Evolutionary conservation across 2,797 vertebrate species (phyloP), one percentile per base, ranked within the genome.

Genomic region (Sebastiscus tertius): DNA sequence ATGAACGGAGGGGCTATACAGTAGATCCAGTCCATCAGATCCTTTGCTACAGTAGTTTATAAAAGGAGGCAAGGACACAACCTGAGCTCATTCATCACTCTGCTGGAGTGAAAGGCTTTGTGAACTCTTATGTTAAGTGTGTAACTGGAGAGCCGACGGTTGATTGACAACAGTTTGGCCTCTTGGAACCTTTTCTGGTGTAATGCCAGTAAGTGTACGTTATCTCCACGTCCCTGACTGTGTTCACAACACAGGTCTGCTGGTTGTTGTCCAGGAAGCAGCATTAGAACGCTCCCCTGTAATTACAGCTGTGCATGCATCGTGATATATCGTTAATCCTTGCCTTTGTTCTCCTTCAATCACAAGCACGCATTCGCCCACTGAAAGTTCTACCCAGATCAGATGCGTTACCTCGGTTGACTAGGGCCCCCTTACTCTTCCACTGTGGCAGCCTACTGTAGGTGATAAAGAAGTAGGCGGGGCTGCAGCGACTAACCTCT

Each of bases 41-140:
- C 52, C 11, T 77, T 31, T 24, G 31, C 33, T 58, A 29, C 29
- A 39, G 34, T 60, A 58, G 46, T 67, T 42, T 72, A 59, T 79
- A 39, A 66, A 79, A 54, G 36, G 24, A 61, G 56, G 33, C 66
- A 62, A 72, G 62, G 62, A 72, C 67, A 60, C 55, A 58, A 68
- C 24, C 55, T 72, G 63, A 36, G 59, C 34, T 73, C 49, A 39
- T 65, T 72, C 24, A 72, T 79, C 56, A 63, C 27, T 59, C 26
- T 33, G 11, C 58, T 20, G 22, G 12, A 46, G 16, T 39, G 22
- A 62, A 29, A 46, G 49, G 14, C 49, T 54, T 31, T 26, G 3
- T 52, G 14, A 64, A n/a, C 22, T 27, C 2, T 31, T n/a, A 46
- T 18, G 7, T 42, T 72, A 8, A 29, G 10, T 31, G 5, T 31